These are phyloP conservation scores for Volucella bombylans DNA, from an alignment of 2,888 invertebrate species.

Conservation along the genomic window DNA sequence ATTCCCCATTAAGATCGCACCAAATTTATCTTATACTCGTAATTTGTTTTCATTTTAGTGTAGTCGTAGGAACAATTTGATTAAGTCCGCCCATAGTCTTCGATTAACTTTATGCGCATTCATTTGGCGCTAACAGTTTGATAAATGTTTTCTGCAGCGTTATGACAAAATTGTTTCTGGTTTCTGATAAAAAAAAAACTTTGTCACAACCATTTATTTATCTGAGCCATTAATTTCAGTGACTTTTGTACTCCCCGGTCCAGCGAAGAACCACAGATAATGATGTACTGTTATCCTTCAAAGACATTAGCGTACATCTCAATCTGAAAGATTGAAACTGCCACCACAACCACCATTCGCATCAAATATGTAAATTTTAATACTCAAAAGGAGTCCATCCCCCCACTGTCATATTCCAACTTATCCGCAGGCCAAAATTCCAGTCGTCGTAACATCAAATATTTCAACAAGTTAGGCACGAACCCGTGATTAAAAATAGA, in stretches of 20 bases:
- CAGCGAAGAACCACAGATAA: slow-evolving; percentile 48
- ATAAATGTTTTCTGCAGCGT: slow-evolving; percentile 22
- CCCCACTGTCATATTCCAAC: neutral
- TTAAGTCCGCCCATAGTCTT: too few relatives aligned
- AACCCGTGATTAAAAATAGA: slow-evolving; percentile 59
- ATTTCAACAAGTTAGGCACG: slow-evolving; percentile 65
- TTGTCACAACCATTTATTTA: slow-evolving; percentile 31
- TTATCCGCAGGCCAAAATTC: neutral
- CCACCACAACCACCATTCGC: slow-evolving; percentile 26
- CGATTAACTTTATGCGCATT: too few relatives aligned
- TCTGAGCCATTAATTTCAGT: slow-evolving; percentile 35
- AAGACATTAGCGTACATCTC: slow-evolving; percentile 48
- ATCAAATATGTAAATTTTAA: slow-evolving; percentile 68
- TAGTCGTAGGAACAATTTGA: too few relatives aligned
- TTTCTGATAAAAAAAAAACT: neutral
- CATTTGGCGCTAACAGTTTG: slow-evolving; percentile 10
- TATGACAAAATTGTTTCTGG: neutral
- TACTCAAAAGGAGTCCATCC: slow-evolving; percentile 47
- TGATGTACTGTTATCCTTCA: slow-evolving; percentile 55
- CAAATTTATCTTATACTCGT: too few relatives aligned
- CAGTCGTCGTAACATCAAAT: slow-evolving; percentile 36
- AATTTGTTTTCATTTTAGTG: too few relatives aligned
- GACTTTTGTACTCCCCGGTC: slow-evolving; percentile 44
- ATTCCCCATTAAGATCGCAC: too few relatives aligned
- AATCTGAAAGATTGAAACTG: neutral